A percentile compares a stretch with the other conserved stretches of the same genome.
phyloP scores from a whole-genome alignment of 2,113 vertebrate genomes.

The Limanda limanda region DNA sequence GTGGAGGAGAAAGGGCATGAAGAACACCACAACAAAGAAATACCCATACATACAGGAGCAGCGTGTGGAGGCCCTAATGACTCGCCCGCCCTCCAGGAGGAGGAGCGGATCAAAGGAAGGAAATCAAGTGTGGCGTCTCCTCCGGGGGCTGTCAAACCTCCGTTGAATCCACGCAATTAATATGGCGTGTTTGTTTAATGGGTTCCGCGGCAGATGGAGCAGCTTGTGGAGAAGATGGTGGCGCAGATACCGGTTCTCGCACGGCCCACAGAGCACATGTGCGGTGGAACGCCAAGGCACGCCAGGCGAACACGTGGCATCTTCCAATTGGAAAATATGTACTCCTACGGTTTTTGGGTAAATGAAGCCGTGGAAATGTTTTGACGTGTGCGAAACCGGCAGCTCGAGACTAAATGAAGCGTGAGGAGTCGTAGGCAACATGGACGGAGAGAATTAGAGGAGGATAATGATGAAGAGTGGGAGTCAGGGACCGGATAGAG shows the following conservation, averaged over 20 bases:
- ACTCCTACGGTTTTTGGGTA: too few species aligned
- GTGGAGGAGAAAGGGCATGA: conserved; percentile 59
- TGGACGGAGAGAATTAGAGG: too few species aligned
- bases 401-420: background rate
- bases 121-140: conserved; percentile 46
- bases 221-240: conserved; percentile 33
- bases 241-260: conserved; percentile 41
- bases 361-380: conserved; percentile 6
- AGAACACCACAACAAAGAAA: conserved; percentile 10
- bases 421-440: background rate
- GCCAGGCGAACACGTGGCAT: conserved; percentile 4
- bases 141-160: conserved; percentile 36
- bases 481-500: too few species aligned
- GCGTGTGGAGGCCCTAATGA: conserved; percentile 32
- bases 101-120: conserved; percentile 39
- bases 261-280: conserved; percentile 45
- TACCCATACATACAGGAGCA: conserved; percentile 14
- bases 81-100: conserved; percentile 51
- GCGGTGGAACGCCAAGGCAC: background rate
- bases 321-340: background rate
- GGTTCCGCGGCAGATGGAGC: conserved; percentile 45
- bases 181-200: conserved; percentile 56
- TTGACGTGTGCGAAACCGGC: background rate
- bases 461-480: too few species aligned
- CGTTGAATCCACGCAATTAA: conserved; percentile 45